Conservation (phyloP, 2,888 invertebrate species). For the Torymus auratus region DNA sequence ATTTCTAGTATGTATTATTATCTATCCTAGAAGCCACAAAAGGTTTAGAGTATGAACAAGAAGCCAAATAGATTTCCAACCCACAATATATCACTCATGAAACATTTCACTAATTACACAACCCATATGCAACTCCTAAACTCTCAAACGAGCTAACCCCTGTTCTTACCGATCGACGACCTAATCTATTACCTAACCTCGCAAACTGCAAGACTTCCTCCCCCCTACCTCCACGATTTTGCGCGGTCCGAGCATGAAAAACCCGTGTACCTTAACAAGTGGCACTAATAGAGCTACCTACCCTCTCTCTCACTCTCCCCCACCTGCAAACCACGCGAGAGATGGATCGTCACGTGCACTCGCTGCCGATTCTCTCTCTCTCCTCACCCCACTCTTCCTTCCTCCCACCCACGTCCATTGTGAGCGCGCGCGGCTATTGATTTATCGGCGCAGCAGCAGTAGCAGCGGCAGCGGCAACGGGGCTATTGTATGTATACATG, state of each 20-base stretch:
- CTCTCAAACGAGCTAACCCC: too few relatives aligned
- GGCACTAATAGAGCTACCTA: constrained; percentile 32
- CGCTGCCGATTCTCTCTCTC: neutral
- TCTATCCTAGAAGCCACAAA: too few relatives aligned
- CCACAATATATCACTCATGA: too few relatives aligned
- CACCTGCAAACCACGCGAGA: neutral
- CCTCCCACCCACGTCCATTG: constrained; percentile 13
- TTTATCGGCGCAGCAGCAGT: constrained; percentile 40
- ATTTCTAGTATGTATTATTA: too few relatives aligned
- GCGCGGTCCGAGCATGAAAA: constrained; percentile 24
- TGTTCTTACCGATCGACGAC: too few relatives aligned
- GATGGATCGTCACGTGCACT: too few relatives aligned
- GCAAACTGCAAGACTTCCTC: too few relatives aligned
- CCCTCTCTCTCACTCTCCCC: constrained; percentile 10
- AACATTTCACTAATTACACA: too few relatives aligned
- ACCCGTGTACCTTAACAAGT: constrained; percentile 45
- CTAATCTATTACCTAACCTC: too few relatives aligned
- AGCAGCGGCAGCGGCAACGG: neutral
- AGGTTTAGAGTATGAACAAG: too few relatives aligned
- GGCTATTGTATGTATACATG: constrained; percentile 51
- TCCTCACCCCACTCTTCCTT: neutral
- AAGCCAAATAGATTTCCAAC: too few relatives aligned
- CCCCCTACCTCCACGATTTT: constrained; percentile 5
- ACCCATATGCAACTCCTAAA: too few relatives aligned
- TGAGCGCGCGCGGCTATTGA: constrained; percentile 46